Percentiles rank a stretch among this genome's conserved stretches.
Evolutionary conservation across 1,140 invertebrate species (phyloP).

Genomic region (Hypsibius dujardini): DNA sequence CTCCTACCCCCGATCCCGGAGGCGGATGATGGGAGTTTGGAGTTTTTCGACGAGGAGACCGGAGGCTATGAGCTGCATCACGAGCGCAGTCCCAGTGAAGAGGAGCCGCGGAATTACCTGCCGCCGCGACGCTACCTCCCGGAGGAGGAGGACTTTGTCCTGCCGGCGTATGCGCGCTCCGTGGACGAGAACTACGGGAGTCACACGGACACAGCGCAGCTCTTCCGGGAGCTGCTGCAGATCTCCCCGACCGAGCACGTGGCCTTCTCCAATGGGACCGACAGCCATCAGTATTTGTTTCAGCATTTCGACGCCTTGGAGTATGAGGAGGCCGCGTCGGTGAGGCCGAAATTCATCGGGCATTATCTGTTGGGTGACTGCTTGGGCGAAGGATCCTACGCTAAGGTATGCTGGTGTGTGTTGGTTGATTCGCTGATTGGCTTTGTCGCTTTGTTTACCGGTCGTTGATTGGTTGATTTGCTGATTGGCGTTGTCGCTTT

Average conservation of each 20-base stretch:
- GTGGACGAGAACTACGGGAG: not conserved
- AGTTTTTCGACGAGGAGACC: too few relatives aligned
- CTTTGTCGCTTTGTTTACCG: too few relatives aligned
- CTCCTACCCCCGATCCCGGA: constrained; percentile 11
- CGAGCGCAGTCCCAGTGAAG: too few relatives aligned
- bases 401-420: too few relatives aligned
- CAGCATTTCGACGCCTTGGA: constrained; percentile 14
- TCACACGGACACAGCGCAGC: not conserved
- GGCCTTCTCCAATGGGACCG: not conserved
- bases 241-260: not conserved
- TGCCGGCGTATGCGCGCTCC: not conserved
- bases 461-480: too few relatives aligned
- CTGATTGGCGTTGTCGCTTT: too few relatives aligned
- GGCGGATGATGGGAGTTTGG: not conserved
- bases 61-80: too few relatives aligned
- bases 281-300: constrained; percentile 10
- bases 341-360: constrained; percentile 15
- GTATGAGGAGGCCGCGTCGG: not conserved
- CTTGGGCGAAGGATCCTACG: too few relatives aligned
- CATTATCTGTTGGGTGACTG: constrained; percentile 89
- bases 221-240: not conserved
- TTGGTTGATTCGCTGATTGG: too few relatives aligned
- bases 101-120: too few relatives aligned
- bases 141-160: not conserved
- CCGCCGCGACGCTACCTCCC: not conserved